Conservation (phyloP, 2,888 invertebrate species). For the Seladonia tumulorum region DNA sequence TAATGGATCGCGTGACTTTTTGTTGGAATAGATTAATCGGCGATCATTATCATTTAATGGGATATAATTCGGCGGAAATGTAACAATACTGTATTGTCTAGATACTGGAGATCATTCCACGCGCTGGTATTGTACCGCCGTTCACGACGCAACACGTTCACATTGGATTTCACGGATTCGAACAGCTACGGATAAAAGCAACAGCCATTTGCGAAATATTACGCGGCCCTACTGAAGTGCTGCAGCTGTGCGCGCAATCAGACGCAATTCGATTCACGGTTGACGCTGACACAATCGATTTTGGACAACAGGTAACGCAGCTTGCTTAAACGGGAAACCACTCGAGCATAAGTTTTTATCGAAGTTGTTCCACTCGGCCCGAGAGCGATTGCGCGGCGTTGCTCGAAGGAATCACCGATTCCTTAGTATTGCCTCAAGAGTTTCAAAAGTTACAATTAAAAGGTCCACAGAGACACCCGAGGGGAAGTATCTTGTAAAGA, state of each 20-base stretch:
- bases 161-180: slow-evolving; percentile 67
- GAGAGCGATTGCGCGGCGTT: neutral
- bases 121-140: slow-evolving; percentile 64
- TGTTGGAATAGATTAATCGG: too few relatives aligned
- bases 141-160: slow-evolving; percentile 65
- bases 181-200: slow-evolving; percentile 82
- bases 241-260: slow-evolving; percentile 85
- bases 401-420: neutral
- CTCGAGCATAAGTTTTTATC: neutral
- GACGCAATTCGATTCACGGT: slow-evolving; percentile 85
- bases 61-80: neutral
- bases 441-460: neutral
- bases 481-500: neutral
- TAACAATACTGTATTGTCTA: slow-evolving; percentile 13
- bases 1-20: too few relatives aligned
- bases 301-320: slow-evolving; percentile 82
- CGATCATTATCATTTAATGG: neutral
- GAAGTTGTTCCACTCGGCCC: neutral
- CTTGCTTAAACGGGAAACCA: neutral
- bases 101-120: slow-evolving; percentile 69
- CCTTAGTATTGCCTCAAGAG: neutral
- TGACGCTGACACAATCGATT: slow-evolving; percentile 82
- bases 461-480: neutral
- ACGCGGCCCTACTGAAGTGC: slow-evolving; percentile 86
- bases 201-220: slow-evolving; percentile 85